phyloP scores from a whole-genome alignment of 2,888 invertebrate genomes.

The Heteromurus nitidus region DNA sequence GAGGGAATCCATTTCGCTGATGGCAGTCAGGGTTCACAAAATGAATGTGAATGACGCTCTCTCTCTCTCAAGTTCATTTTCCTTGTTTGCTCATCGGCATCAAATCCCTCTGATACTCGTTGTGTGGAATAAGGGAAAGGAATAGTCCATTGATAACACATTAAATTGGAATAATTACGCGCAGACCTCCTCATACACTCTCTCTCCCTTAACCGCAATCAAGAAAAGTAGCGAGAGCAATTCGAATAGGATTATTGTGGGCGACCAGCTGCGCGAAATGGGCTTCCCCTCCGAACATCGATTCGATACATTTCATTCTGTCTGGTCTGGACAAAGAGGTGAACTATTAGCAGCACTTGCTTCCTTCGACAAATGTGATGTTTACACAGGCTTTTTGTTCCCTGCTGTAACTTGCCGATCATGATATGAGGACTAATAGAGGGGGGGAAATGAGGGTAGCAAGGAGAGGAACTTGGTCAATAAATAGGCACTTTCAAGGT shows the following conservation, averaged over 20 bases:
- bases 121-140: conserved; percentile 42
- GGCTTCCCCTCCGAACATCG: conserved; percentile 24
- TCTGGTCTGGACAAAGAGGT: conserved; percentile 12
- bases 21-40: background rate
- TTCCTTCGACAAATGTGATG: too few relatives aligned
- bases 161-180: conserved; percentile 68
- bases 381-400: too few relatives aligned
- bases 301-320: background rate
- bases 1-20: background rate
- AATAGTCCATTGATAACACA: conserved; percentile 65
- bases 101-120: background rate
- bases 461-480: too few relatives aligned
- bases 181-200: conserved; percentile 61
- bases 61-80: background rate
- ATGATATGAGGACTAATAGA: too few relatives aligned
- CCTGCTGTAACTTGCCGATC: too few relatives aligned
- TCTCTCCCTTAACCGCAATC: too few relatives aligned
- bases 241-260: conserved; percentile 1
- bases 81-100: background rate
- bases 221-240: conserved; percentile 39
- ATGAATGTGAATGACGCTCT: background rate
- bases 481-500: too few relatives aligned
- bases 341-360: conserved; percentile 52
- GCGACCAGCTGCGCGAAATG: conserved; percentile 57
- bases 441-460: too few relatives aligned